Evolutionary conservation across 2,888 invertebrate genomes (phyloP).

Genomic region (Ypsolopha sequella): DNA sequence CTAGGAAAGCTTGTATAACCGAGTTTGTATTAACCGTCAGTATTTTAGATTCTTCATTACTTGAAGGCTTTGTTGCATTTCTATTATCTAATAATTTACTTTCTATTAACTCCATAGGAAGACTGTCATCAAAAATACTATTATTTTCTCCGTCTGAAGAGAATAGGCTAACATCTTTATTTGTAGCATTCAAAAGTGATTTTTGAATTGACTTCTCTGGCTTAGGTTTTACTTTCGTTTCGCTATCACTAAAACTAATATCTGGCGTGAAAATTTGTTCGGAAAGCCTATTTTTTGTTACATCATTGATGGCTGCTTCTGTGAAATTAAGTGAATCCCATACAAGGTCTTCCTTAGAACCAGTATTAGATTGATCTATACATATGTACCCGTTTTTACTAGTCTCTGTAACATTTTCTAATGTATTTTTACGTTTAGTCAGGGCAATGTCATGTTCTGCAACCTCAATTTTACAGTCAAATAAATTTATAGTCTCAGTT

Average conservation of each 20-base stretch:
- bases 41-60: constrained; percentile 1
- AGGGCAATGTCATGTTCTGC: no score
- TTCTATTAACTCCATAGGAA: constrained; percentile 62
- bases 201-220: constrained; percentile 18
- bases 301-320: no score
- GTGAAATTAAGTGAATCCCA: no score
- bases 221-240: background rate
- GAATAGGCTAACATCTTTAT: constrained; percentile 50
- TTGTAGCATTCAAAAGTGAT: constrained; percentile 14
- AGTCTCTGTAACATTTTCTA: no score
- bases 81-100: constrained; percentile 54
- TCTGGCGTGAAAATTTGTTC: background rate
- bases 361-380: no score
- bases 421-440: no score
- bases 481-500: no score
- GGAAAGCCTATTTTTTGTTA: no score
- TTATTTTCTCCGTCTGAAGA: constrained; percentile 62
- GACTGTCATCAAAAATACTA: constrained; percentile 71
- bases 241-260: constrained; percentile 1
- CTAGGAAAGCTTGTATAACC: constrained; percentile 37
- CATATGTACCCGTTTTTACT: no score
- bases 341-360: no score
- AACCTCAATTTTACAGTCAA: no score
- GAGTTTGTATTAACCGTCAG: constrained; percentile 32
- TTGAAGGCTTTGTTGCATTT: constrained; percentile 9